Evolutionary conservation across 92 coral and sea anemone genomes (phyloP).

Genomic region (Palythoa grandiflora): DNA sequence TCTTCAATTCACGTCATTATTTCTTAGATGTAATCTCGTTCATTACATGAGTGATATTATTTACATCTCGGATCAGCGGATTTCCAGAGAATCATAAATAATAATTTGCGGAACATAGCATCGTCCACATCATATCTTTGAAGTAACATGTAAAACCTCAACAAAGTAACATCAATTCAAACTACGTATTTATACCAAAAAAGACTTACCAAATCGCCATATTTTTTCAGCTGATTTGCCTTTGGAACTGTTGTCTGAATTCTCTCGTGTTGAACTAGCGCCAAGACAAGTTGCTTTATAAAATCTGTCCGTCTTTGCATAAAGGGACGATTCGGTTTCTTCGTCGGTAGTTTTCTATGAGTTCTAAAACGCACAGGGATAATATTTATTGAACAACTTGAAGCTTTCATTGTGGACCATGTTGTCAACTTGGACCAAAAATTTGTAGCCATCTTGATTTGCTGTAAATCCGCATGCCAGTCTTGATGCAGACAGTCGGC

Average conservation of each 20-base stretch:
- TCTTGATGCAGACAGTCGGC: conserved; percentile 3
- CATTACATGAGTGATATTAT: too few relatives aligned
- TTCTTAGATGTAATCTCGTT: too few relatives aligned
- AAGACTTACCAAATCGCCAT: conserved; percentile 90
- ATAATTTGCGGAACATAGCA: too few relatives aligned
- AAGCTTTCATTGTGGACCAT: conserved; percentile 46
- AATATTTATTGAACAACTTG: conserved; percentile 61
- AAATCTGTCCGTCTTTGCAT: conserved; percentile 91
- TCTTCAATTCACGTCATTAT: too few relatives aligned
- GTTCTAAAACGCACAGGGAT: conserved; percentile 81
- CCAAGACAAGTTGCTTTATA: conserved; percentile 83
- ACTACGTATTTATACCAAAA: neutral
- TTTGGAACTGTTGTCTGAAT: conserved; percentile 93
- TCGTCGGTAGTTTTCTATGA: conserved; percentile 88
- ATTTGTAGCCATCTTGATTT: conserved; percentile 76
- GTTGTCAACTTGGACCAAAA: conserved; percentile 42
- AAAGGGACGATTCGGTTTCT: conserved; percentile 80
- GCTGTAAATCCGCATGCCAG: neutral
- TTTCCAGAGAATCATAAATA: too few relatives aligned
- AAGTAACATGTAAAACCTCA: neutral
- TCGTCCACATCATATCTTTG: neutral
- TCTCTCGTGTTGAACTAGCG: conserved; percentile 91
- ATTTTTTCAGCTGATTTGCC: conserved; percentile 90
- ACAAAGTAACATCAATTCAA: neutral
- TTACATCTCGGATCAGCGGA: too few relatives aligned